Base-by-base conservation (phyloP, 2,797 vertebrate species). In the Menidia menidia region DNA sequence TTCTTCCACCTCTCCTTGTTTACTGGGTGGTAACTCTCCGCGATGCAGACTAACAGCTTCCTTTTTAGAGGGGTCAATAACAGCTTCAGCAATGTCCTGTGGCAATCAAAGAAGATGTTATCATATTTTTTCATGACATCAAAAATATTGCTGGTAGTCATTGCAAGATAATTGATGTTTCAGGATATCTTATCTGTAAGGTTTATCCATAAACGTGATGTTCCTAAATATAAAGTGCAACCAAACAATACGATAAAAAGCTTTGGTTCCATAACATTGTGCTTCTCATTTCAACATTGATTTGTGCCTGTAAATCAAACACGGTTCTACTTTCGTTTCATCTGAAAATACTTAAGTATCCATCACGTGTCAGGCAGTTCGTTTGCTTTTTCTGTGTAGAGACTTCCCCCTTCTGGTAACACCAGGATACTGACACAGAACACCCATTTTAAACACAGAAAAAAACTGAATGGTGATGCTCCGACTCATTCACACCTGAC, bases 51-150 rank as follows among this genome's bases (percentile, higher is more conserved):
- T 52, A 16, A 16, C 54, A 55, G 81, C 91, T 6, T 88, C 90
- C 64, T 92, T 95, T 81, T 94, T 91, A 25, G 93, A 75, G n/a
- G 93, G 70, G 73, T 95, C 94, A 85, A 89, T 83, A 55, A 89
- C 85, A 15, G 16, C 50, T 68, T 73, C 80, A 25, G 31, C 60
- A 45, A 42, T 44, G 14, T 88, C 86, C 92, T 92, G 61, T 32
- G 35, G 66, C 73, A 45, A 33, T 56, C 11, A 32, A 68, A 35
- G 25, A 7, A 60, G 41, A 69, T 73, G n/a, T 47, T n/a, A 42
- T 39, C 15, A 18, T 9, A 19, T 11, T 5, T 39, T 39, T 39
- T 1, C 35, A 39, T 39, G 41, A 44, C 16, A 42, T 13, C 15
- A 9, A 8, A 31, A 51, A 25, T 35, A 39, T 2, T 12, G 47